Conservation (phyloP, 1,140 invertebrate species). For the Patella vulgata region DNA sequence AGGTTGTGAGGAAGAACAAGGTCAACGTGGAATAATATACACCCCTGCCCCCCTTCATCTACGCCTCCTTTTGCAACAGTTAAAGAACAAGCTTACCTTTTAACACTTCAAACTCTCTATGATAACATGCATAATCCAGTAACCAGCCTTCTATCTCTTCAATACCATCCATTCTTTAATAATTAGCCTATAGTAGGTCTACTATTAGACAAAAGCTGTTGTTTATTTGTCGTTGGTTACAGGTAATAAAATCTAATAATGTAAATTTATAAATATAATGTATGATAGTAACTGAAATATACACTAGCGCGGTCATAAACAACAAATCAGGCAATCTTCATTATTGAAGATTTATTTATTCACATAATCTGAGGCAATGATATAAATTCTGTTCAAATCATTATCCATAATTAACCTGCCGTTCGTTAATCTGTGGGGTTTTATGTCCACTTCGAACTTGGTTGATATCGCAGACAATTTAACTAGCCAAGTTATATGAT, state of each 20-base stretch:
- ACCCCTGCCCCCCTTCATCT: too few relatives aligned
- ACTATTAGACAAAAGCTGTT: neutral
- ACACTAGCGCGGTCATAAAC: neutral
- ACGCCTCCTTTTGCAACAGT: too few relatives aligned
- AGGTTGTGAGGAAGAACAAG: too few relatives aligned
- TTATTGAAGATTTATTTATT: too few relatives aligned
- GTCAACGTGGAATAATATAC: too few relatives aligned
- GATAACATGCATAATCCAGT: conserved; percentile 4
- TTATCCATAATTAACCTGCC: too few relatives aligned
- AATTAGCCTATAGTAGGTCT: neutral
- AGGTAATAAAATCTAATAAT: neutral
- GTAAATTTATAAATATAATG: neutral
- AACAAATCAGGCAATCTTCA: neutral
- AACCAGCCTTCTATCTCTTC: conserved; percentile 3
- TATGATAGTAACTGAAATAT: neutral
- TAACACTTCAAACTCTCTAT: neutral
- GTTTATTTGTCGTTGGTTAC: neutral
- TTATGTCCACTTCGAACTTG: too few relatives aligned
- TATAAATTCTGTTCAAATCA: too few relatives aligned
- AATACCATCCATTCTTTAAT: neutral
- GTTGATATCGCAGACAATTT: too few relatives aligned
- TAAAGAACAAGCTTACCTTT: conserved; percentile 1
- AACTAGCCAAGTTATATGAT: too few relatives aligned
- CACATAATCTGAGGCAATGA: too few relatives aligned
- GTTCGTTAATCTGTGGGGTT: too few relatives aligned